Evolutionary conservation across 2,888 invertebrate species (phyloP).

Genomic region (Atherix ibis): DNA sequence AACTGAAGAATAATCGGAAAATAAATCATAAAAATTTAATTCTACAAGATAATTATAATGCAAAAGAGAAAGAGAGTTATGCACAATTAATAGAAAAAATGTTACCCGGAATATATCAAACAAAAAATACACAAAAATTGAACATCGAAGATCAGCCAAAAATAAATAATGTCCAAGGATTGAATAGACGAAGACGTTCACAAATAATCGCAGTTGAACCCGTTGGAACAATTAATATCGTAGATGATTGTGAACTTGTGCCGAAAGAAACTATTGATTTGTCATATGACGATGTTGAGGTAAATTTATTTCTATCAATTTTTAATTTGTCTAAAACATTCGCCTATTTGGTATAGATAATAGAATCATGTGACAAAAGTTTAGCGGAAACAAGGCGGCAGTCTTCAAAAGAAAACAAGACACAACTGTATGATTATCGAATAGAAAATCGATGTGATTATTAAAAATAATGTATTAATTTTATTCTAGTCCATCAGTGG

Average conservation of each 20-base stretch:
- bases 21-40: neutral
- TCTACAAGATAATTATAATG: slow-evolving; percentile 34
- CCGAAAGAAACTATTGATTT: slow-evolving; percentile 15
- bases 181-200: slow-evolving; percentile 4
- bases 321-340: neutral
- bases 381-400: too few relatives aligned
- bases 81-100: slow-evolving; percentile 36
- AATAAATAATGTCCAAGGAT: slow-evolving; percentile 5
- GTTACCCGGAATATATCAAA: slow-evolving; percentile 11
- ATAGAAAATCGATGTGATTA: too few relatives aligned
- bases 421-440: too few relatives aligned
- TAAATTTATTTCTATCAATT: neutral
- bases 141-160: slow-evolving; percentile 7
- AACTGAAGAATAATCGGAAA: too few relatives aligned
- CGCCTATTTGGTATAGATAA: neutral
- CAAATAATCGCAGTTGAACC: too few relatives aligned
- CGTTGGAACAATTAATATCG: slow-evolving; percentile 2
- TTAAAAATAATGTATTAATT: too few relatives aligned
- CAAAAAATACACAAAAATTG: slow-evolving; percentile 7
- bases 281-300: slow-evolving; percentile 15
- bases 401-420: too few relatives aligned
- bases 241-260: slow-evolving; percentile 15
- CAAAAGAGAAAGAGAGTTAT: slow-evolving; percentile 41
- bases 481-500: too few relatives aligned
- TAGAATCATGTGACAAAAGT: too few relatives aligned